Conservation (phyloP, 2,797 vertebrate species). For the Philypnodon macrostomus region DNA sequence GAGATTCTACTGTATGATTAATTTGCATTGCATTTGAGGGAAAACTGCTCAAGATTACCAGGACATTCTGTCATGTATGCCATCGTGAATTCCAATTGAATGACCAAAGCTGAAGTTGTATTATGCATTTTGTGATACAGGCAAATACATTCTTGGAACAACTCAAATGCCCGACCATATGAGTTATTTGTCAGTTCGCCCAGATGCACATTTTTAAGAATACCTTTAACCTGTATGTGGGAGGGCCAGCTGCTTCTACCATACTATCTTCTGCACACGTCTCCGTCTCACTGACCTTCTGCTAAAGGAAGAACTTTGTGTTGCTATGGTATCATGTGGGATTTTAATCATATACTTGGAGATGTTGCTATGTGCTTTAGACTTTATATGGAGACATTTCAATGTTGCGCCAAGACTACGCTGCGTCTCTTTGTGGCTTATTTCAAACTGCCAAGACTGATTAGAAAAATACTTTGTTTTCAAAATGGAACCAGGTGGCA, state of each 20-base stretch:
- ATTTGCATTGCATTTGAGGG: too few species aligned
- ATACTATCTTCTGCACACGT: conserved; percentile 45
- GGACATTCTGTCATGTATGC: too few species aligned
- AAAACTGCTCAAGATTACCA: too few species aligned
- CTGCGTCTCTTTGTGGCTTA: conserved; percentile 1
- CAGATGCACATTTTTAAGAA: conserved; percentile 34
- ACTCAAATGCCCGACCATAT: conserved; percentile 13
- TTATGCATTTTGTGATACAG: too few species aligned
- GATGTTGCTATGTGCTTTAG: conserved; percentile 29
- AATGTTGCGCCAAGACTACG: conserved; percentile 8
- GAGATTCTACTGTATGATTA: too few species aligned
- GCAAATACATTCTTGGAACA: too few species aligned
- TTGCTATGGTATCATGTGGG: conserved; percentile 59
- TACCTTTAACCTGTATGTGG: conserved; percentile 51
- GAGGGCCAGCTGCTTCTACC: conserved; percentile 40
- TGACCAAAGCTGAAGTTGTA: too few species aligned
- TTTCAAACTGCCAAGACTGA: conserved; percentile 24
- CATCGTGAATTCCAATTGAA: too few species aligned
- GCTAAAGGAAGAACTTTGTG: conserved; percentile 47
- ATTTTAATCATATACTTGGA: conserved; percentile 53
- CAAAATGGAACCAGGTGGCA: conserved; percentile 14
- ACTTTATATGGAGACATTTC: conserved; percentile 28
- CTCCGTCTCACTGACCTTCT: conserved; percentile 41
- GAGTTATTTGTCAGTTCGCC: conserved; percentile 18
- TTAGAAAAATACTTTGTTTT: conserved; percentile 21